phyloP scores from a whole-genome alignment of 2,888 invertebrate species.

The Prostheceraeus crozeri region DNA sequence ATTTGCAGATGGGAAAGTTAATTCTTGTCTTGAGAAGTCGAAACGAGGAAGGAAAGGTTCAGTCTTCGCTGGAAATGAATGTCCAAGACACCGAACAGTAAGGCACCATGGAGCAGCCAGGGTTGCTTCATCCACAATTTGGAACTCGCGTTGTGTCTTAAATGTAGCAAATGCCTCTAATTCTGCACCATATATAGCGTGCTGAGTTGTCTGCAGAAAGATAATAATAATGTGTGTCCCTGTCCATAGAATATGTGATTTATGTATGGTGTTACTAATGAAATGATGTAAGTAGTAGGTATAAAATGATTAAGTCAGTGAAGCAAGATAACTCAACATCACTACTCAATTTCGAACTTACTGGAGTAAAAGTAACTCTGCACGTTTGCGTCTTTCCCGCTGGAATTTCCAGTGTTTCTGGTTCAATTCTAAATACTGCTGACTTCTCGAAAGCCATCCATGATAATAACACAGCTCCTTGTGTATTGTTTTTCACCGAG shows the following conservation, averaged over 20 bases:
- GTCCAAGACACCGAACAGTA: constrained; percentile 44
- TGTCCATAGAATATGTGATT: too few species aligned
- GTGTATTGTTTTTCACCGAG: constrained; percentile 38
- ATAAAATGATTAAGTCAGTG: too few species aligned
- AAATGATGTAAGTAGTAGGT: too few species aligned
- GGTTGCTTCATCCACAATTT: constrained; percentile 51
- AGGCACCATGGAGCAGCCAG: constrained; percentile 54
- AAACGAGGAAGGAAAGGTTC: constrained; percentile 53
- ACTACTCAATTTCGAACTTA: too few species aligned
- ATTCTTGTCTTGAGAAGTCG: constrained; percentile 44
- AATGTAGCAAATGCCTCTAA: constrained; percentile 54
- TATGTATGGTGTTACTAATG: too few species aligned
- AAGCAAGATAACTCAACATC: too few species aligned
- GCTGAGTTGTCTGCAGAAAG: constrained; percentile 43
- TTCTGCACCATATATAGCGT: constrained; percentile 52
- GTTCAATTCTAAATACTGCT: constrained; percentile 42
- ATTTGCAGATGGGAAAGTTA: constrained; percentile 53
- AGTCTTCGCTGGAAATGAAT: constrained; percentile 52
- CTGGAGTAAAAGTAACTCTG: constrained; percentile 53
- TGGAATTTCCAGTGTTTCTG: constrained; percentile 49
- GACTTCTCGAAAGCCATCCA: constrained; percentile 30
- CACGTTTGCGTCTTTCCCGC: constrained; percentile 52
- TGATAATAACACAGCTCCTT: constrained; percentile 34
- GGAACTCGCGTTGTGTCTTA: constrained; percentile 54
- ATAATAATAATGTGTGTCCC: constrained; percentile 11